Conservation (phyloP, 2,797 vertebrate genomes). For the Parauchenoglanis ngamensis region DNA sequence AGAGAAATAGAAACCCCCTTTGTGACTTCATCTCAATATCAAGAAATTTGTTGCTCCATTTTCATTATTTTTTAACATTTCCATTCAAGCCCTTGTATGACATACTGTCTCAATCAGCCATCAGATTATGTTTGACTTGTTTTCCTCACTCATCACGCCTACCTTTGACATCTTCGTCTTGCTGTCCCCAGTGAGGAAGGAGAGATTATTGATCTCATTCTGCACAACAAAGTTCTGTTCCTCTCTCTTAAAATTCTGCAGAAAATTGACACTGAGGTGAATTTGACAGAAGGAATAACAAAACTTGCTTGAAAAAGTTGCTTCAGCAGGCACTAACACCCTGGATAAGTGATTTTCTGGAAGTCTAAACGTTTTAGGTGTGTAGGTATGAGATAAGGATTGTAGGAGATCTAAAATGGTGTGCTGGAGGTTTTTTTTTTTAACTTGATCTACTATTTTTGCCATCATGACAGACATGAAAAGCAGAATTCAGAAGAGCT, state of each 20-base stretch:
- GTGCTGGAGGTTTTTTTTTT: not conserved
- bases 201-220: slow-evolving; percentile 99
- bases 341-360: not conserved
- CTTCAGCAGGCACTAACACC: not conserved
- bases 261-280: slow-evolving; percentile 18
- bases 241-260: slow-evolving; percentile 97
- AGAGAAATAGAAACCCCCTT: not conserved
- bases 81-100: not conserved
- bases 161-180: slow-evolving; percentile 99
- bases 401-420: not conserved
- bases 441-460: not conserved
- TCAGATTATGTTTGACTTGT: not conserved
- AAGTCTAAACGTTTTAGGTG: not conserved
- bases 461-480: not conserved
- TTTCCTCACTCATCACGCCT: slow-evolving; percentile 60
- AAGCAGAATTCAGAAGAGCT: slow-evolving; percentile 54
- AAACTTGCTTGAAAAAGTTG: slow-evolving; percentile 78
- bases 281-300: not conserved
- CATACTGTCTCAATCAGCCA: not conserved
- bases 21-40: not conserved
- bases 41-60: not conserved
- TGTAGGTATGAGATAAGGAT: not conserved
- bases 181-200: slow-evolving; percentile 96
- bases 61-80: not conserved
- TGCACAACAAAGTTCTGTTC: slow-evolving; percentile 99